A percentile compares a stretch with the other conserved stretches of the same genome.
phyloP scores from a whole-genome alignment of 2,888 invertebrate genomes.

The Chrysopilus asiliformis region DNA sequence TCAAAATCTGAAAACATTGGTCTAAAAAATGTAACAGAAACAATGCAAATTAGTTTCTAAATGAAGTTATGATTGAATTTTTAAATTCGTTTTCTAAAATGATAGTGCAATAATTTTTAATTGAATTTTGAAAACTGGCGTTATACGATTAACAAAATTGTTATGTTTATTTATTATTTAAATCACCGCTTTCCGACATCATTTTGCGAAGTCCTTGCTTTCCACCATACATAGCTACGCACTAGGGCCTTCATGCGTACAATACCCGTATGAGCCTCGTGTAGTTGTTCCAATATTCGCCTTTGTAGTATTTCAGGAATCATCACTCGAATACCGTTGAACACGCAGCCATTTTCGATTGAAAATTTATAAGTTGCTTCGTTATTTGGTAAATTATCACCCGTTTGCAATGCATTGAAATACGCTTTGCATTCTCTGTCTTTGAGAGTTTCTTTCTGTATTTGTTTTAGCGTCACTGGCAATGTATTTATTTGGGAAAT shows the following conservation, averaged over 20 bases:
- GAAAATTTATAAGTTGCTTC: not conserved
- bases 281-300: conserved; percentile 9
- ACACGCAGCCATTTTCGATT: not conserved
- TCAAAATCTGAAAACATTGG: no score
- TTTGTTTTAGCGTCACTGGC: not conserved
- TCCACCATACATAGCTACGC: conserved; percentile 16
- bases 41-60: no score
- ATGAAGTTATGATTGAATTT: no score
- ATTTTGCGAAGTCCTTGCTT: no score
- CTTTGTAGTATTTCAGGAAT: not conserved
- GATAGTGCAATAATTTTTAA: no score
- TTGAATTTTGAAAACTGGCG: no score
- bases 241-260: conserved; percentile 14
- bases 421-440: not conserved
- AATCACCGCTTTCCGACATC: no score
- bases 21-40: no score
- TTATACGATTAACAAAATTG: no score
- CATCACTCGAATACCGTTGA: not conserved
- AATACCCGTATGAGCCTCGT: conserved; percentile 13
- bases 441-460: not conserved
- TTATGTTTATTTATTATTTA: no score
- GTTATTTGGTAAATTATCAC: not conserved
- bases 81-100: no score
- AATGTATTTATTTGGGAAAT: not conserved
- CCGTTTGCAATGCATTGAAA: not conserved